Conservation (phyloP, 2,888 invertebrate species). For the Synanthedon formicaeformis region DNA sequence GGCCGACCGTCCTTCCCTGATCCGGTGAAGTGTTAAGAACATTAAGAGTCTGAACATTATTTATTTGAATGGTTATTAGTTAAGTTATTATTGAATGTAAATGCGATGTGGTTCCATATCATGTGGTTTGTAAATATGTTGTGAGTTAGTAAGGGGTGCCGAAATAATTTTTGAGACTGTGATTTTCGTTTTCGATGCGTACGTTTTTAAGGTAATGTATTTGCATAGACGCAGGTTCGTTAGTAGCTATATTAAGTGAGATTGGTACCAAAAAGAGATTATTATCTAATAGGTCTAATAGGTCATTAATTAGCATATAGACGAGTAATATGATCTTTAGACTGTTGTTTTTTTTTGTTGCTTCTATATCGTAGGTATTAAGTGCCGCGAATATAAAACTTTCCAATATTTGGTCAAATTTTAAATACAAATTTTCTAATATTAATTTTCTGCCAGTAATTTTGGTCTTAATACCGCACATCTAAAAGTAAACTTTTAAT, state of each 20-base stretch:
- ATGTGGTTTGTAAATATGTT: slow-evolving; percentile 56
- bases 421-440: no score
- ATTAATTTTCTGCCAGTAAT: no score
- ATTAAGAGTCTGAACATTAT: slow-evolving; percentile 31
- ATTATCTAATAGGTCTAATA: slow-evolving; percentile 33
- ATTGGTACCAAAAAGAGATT: slow-evolving; percentile 69
- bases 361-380: slow-evolving; percentile 17
- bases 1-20: slow-evolving; percentile 57
- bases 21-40: slow-evolving; percentile 42
- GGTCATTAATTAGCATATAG: slow-evolving; percentile 40
- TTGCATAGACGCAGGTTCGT: slow-evolving; percentile 28
- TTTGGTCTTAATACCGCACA: no score
- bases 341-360: slow-evolving; percentile 47
- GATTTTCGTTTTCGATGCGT: slow-evolving; percentile 55
- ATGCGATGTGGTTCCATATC: slow-evolving; percentile 37
- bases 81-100: slow-evolving; percentile 27
- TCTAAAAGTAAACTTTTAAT: no score
- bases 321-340: slow-evolving; percentile 4
- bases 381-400: slow-evolving; percentile 9
- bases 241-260: slow-evolving; percentile 55
- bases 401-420: no score
- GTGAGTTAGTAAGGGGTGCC: slow-evolving; percentile 22
- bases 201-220: slow-evolving; percentile 34
- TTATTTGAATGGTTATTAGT: slow-evolving; percentile 52
- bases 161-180: slow-evolving; percentile 50